Conservation (phyloP, 2,888 invertebrate genomes). For the Heliconius aoede region DNA sequence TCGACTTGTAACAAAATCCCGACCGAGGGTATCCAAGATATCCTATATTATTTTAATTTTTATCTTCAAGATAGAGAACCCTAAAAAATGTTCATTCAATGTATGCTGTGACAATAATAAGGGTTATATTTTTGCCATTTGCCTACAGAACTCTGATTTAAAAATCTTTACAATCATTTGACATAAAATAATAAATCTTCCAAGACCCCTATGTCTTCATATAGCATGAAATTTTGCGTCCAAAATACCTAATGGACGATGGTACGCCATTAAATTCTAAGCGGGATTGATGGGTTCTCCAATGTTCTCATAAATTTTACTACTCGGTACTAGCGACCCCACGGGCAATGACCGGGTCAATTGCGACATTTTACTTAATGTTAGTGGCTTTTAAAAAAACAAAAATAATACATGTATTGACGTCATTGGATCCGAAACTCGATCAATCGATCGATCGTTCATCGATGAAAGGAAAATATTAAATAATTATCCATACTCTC, state of each 20-base stretch:
- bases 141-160: too few species aligned
- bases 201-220: neutral
- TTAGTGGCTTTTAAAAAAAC: conserved; percentile 11
- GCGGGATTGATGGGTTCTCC: conserved; percentile 66
- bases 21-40: too few species aligned
- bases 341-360: conserved; percentile 38
- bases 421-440: too few species aligned
- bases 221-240: conserved; percentile 44
- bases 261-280: conserved; percentile 68
- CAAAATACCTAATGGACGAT: conserved; percentile 63
- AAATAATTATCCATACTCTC: too few species aligned
- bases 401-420: neutral
- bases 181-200: conserved; percentile 7
- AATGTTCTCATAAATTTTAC: conserved; percentile 71
- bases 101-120: too few species aligned
- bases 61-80: too few species aligned
- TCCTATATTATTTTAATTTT: too few species aligned
- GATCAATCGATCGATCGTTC: too few species aligned
- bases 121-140: too few species aligned
- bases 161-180: neutral
- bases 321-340: conserved; percentile 68
- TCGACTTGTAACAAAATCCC: too few species aligned
- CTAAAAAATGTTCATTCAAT: too few species aligned
- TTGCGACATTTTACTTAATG: conserved; percentile 6
- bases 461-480: too few species aligned